Evolutionary conservation across 2,797 vertebrate genomes (phyloP).

Genomic region (Centropyge bicolor): DNA sequence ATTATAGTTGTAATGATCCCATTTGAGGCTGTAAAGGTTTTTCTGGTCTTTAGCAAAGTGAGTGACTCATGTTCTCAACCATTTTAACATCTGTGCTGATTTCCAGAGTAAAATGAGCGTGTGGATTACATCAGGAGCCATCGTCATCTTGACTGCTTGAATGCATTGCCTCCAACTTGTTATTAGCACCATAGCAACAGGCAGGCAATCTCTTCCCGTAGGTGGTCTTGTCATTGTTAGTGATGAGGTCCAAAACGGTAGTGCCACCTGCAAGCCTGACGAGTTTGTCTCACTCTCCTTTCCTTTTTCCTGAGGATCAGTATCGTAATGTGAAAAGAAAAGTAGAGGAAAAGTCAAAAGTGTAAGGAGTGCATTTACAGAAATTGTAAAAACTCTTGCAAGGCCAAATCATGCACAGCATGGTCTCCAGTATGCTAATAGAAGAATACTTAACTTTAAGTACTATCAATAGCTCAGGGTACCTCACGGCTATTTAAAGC

Average conservation of each 20-base stretch:
- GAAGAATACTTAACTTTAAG: not conserved
- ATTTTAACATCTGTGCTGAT: constrained; percentile 72
- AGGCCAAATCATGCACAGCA: not conserved
- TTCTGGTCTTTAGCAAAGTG: constrained; percentile 43
- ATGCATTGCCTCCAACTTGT: constrained; percentile 74
- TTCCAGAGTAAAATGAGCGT: constrained; percentile 67
- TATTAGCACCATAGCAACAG: constrained; percentile 81
- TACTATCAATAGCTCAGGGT: not conserved
- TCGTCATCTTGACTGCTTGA: constrained; percentile 74
- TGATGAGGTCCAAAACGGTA: constrained; percentile 68
- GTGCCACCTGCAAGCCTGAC: constrained; percentile 70
- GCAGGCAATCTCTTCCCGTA: constrained; percentile 64
- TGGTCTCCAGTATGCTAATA: not conserved
- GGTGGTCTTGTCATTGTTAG: constrained; percentile 75
- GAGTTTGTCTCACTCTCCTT: constrained; percentile 30
- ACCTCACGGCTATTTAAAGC: constrained; percentile 1
- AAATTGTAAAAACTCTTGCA: not conserved
- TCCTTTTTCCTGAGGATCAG: constrained; percentile 1
- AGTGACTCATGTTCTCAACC: constrained; percentile 61
- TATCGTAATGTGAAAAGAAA: constrained; percentile 11
- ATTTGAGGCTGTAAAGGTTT: constrained; percentile 32
- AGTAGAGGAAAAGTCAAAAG: not conserved
- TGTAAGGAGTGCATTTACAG: not conserved
- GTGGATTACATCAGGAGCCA: constrained; percentile 72
- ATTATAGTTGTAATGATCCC: constrained; percentile 30